Base-by-base conservation (phyloP, 2,888 invertebrate species). In the Pollenia labialis region DNA sequence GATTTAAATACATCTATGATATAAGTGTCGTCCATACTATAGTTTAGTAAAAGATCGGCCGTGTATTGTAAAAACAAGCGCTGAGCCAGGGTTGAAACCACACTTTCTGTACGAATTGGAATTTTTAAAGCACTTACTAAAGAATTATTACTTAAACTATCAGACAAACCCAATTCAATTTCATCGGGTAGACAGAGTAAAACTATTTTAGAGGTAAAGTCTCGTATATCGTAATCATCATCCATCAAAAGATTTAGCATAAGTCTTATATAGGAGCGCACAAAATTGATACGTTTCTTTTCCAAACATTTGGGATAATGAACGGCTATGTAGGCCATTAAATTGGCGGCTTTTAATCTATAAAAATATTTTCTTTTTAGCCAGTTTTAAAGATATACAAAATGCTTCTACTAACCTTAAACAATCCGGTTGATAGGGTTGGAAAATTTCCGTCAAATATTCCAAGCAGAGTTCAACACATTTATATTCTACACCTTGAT, bases 161-260 rank as follows among this genome's bases (percentile, higher is more conserved):
- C 71, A 81, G 56, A 76, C 89, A 87, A 88, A 90, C 89, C 85
- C 82, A 90, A 87, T 76, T 89, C 90, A 71, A 89, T 81, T 66
- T 90, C 88, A 56, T 89, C 90, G n/a, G 88, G 85, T 10, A 90
- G 82, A 62, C 89, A 86, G 32, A 88, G 88, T 58, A 90, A 85
- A 11, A 92, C 89, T 86, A 91, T 88, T 84, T 89, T 89, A 9
- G 92, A 88, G 0, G 90, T 89, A 48, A 88, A 85, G 74, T 92
- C 90, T 12, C 93, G 89, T 85, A 92, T 90, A 85, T 91, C 89
- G 32, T 89, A 90, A 52, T 91, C 90, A 83, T 92, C 93, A 68
- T 93, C 93, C 81, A 91, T 90, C 11, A 92, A 89, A n/a, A 93
- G 89, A 14, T 90, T 89, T 14, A 93, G 75, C 68, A 92, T 89